phyloP scores from a whole-genome alignment of 2,113 vertebrate species.

The Oceanodroma tethys region DNA sequence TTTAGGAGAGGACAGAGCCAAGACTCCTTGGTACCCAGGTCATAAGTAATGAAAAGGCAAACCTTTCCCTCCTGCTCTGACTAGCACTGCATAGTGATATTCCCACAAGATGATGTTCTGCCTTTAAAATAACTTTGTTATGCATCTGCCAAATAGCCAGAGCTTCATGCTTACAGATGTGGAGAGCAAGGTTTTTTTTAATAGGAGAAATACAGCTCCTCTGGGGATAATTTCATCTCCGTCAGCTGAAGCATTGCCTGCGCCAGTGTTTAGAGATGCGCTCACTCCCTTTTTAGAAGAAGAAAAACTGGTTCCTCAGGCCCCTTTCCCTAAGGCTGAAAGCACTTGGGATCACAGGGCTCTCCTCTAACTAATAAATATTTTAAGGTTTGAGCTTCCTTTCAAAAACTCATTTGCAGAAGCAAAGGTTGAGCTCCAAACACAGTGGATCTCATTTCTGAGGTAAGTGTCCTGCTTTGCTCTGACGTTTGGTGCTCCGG shows the following conservation, averaged over 20 bases:
- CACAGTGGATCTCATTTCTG: not conserved
- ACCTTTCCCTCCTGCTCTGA: not conserved
- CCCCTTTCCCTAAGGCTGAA: not conserved
- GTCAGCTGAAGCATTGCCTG: not conserved
- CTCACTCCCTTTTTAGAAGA: not conserved
- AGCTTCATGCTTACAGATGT: not conserved
- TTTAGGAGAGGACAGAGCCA: not conserved
- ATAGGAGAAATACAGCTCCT: not conserved
- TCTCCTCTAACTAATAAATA: not conserved
- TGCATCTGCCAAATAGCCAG: not conserved
- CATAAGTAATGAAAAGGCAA: not conserved
- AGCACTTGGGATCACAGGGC: not conserved
- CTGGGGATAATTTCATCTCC: not conserved
- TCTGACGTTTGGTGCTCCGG: accelerated
- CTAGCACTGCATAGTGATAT: accelerated
- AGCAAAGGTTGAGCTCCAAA: not conserved
- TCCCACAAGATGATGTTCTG: not conserved
- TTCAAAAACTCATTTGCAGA: not conserved
- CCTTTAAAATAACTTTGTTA: not conserved
- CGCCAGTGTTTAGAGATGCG: not conserved
- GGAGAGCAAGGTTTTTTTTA: not conserved
- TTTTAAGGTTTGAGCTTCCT: not conserved
- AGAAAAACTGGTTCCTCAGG: not conserved
- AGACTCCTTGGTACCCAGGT: not conserved
- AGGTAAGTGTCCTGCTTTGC: accelerated